phyloP scores from a whole-genome alignment of 2,797 vertebrate genomes.

The Fundulus diaphanus region DNA sequence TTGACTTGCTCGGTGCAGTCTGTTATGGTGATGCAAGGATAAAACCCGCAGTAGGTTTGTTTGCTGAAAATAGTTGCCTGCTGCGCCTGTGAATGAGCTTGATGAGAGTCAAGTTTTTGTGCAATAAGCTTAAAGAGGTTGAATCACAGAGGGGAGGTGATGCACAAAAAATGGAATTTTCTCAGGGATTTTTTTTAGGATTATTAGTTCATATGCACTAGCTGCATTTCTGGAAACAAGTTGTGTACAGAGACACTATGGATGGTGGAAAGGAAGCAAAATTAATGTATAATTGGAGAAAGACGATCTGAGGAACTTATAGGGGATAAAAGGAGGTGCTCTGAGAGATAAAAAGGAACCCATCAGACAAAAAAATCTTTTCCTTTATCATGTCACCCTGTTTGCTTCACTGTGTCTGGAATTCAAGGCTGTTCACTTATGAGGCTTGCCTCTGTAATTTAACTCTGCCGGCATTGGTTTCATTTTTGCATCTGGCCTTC shows the following conservation, averaged over 20 bases:
- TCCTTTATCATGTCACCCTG: constrained; percentile 38
- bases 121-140: constrained; percentile 8
- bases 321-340: constrained; percentile 28
- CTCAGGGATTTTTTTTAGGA: not conserved
- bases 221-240: constrained; percentile 11
- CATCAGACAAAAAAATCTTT: constrained; percentile 25
- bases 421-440: constrained; percentile 58
- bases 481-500: constrained; percentile 69
- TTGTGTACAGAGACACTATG: not conserved
- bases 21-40: not conserved
- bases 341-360: constrained; percentile 29
- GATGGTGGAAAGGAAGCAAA: not conserved
- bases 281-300: constrained; percentile 5
- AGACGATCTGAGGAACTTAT: not conserved
- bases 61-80: constrained; percentile 9
- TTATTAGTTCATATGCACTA: not conserved
- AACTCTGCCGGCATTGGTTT: constrained; percentile 40
- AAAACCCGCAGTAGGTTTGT: not conserved
- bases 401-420: constrained; percentile 51
- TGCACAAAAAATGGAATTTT: too few relatives aligned
- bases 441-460: constrained; percentile 65
- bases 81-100: constrained; percentile 8
- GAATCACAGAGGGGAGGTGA: not conserved
- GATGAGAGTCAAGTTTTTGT: constrained; percentile 5
- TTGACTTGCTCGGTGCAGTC: not conserved